phyloP scores from a whole-genome alignment of 2,888 invertebrate species.

The Macrosiphum euphorbiae region DNA sequence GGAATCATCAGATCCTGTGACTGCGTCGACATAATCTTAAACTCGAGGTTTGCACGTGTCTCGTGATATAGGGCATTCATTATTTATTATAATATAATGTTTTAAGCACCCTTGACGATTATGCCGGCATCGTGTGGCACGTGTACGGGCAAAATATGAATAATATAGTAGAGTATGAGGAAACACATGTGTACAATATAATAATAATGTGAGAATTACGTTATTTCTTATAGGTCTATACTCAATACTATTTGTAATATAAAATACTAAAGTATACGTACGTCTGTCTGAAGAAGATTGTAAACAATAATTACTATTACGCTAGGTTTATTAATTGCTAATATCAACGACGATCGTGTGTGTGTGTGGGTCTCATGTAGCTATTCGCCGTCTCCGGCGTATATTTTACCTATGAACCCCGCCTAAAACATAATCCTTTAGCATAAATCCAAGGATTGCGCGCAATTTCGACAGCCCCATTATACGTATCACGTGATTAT shows the following conservation, averaged over 20 bases:
- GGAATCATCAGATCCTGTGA: background rate
- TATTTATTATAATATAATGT: background rate
- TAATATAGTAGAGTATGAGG: background rate
- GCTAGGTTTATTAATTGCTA: background rate
- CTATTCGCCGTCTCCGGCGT: background rate
- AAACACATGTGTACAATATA: background rate
- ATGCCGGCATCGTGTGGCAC: background rate
- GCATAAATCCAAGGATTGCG: slow-evolving; percentile 24
- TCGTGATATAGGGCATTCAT: background rate
- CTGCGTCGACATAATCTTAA: background rate
- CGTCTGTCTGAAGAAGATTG: background rate
- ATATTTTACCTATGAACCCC: background rate
- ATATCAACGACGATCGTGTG: background rate
- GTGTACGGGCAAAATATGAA: background rate
- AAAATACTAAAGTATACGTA: background rate
- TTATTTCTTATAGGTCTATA: background rate
- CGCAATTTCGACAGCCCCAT: background rate
- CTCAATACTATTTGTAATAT: background rate
- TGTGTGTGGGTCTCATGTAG: background rate
- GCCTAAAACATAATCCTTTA: slow-evolving; percentile 18
- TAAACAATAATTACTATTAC: slow-evolving; percentile 5
- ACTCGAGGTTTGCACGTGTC: background rate
- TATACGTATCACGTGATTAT: background rate
- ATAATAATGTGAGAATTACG: background rate
- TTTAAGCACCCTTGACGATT: background rate